These are phyloP conservation scores for Crotalus helleri DNA, from an alignment of 2,113 vertebrate species.

Conservation along the genomic window DNA sequence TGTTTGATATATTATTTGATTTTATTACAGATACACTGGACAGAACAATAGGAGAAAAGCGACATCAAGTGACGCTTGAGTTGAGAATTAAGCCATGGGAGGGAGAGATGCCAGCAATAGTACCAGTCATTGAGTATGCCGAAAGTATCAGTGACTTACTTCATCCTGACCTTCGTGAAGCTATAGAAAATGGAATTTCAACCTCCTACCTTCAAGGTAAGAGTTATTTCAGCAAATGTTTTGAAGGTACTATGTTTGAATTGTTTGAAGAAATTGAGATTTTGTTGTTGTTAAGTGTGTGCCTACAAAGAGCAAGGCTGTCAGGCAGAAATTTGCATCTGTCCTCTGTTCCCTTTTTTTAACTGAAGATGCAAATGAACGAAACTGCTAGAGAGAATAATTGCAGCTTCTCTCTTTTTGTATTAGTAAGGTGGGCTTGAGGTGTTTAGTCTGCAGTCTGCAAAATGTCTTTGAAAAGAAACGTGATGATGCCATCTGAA, in stretches of 20 bases:
- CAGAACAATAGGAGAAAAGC: slow-evolving; percentile 82
- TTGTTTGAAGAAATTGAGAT: not conserved
- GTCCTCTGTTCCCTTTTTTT: not conserved
- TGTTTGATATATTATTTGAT: not conserved
- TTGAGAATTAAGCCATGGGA: slow-evolving; percentile 70
- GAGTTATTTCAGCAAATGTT: not conserved
- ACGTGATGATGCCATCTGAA: not conserved
- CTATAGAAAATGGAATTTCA: slow-evolving; percentile 82
- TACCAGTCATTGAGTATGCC: slow-evolving; percentile 64
- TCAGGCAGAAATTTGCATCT: not conserved
- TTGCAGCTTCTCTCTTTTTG: not conserved
- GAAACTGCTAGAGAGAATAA: not conserved
- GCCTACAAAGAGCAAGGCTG: not conserved
- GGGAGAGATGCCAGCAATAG: slow-evolving; percentile 29
- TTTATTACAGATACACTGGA: slow-evolving; percentile 79
- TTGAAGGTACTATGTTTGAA: not conserved
- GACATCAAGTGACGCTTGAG: slow-evolving; percentile 78
- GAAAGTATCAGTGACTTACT: slow-evolving; percentile 54
- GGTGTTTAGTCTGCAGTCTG: no score
- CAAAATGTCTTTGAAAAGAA: not conserved
- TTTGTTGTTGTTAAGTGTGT: not conserved
- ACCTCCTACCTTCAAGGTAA: slow-evolving; percentile 87
- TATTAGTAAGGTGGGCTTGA: not conserved
- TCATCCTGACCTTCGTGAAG: slow-evolving; percentile 67
- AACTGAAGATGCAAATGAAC: not conserved